Evolutionary conservation across 2,797 vertebrate genomes (phyloP).

Genomic region (Miichthys miiuy): DNA sequence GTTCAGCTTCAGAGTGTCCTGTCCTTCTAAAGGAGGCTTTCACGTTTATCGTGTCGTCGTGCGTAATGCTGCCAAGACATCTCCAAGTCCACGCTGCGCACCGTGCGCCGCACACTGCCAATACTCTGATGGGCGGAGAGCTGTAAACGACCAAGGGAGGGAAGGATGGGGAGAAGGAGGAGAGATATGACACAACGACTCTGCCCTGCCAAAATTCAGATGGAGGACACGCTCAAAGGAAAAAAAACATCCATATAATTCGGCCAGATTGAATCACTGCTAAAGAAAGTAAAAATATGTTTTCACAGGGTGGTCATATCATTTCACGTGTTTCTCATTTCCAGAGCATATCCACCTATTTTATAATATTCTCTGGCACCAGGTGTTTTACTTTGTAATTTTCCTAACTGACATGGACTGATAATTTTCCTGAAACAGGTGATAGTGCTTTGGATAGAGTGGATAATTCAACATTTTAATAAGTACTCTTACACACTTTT

Average conservation of each 20-base stretch:
- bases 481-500: no score
- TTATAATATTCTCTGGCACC: not conserved
- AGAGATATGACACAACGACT: slow-evolving; percentile 51
- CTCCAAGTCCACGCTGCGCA: slow-evolving; percentile 69
- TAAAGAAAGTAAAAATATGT: not conserved
- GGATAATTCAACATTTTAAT: not conserved
- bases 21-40: slow-evolving; percentile 18
- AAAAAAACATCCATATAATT: slow-evolving; percentile 11
- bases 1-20: slow-evolving; percentile 6
- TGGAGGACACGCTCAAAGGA: slow-evolving; percentile 10
- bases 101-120: slow-evolving; percentile 48
- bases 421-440: not conserved
- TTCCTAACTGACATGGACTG: not conserved
- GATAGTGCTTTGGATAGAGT: not conserved
- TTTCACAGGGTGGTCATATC: not conserved
- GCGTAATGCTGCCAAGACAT: slow-evolving; percentile 73
- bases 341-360: not conserved
- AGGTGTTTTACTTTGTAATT: not conserved
- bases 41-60: slow-evolving; percentile 42
- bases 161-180: slow-evolving; percentile 56
- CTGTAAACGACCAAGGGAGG: slow-evolving; percentile 3
- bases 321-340: not conserved
- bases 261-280: slow-evolving; percentile 10
- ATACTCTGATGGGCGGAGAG: slow-evolving; percentile 59
- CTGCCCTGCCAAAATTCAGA: slow-evolving; percentile 40